These are phyloP conservation scores for Athripsodes cinereus DNA, from an alignment of 2,888 invertebrate genomes.

Conservation along the genomic window DNA sequence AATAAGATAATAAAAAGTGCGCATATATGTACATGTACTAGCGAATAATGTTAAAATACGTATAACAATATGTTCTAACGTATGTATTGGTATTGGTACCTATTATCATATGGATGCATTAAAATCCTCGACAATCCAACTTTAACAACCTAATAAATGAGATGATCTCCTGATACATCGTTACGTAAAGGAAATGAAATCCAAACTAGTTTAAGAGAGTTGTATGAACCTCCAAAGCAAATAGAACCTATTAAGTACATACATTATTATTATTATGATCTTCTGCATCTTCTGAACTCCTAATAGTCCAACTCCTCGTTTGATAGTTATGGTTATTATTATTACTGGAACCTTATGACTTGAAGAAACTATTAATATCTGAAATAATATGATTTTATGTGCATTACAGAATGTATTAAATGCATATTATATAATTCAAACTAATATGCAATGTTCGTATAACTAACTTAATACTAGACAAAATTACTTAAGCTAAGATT, in stretches of 20 bases:
- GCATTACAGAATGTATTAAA: too few species aligned
- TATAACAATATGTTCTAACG: too few species aligned
- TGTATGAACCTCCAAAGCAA: neutral
- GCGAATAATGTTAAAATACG: too few species aligned
- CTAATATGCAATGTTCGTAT: too few species aligned
- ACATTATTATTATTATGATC: too few species aligned
- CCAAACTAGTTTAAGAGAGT: constrained; percentile 19
- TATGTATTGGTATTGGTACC: too few species aligned
- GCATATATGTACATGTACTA: too few species aligned
- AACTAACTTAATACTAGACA: too few species aligned
- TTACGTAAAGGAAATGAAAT: constrained; percentile 16
- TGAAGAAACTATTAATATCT: neutral
- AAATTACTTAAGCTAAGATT: too few species aligned
- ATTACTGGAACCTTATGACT: neutral
- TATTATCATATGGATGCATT: neutral
- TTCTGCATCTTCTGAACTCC: neutral
- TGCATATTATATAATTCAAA: too few species aligned
- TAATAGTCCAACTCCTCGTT: neutral
- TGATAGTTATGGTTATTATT: neutral
- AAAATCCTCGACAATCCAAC: constrained; percentile 22
- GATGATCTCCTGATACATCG: constrained; percentile 12
- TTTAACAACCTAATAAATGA: constrained; percentile 26
- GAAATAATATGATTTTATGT: too few species aligned
- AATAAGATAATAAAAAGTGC: too few species aligned
- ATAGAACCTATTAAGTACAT: neutral